Evolutionary conservation across 2,888 invertebrate species (phyloP).

Genomic region (Dolomedes plantarius): DNA sequence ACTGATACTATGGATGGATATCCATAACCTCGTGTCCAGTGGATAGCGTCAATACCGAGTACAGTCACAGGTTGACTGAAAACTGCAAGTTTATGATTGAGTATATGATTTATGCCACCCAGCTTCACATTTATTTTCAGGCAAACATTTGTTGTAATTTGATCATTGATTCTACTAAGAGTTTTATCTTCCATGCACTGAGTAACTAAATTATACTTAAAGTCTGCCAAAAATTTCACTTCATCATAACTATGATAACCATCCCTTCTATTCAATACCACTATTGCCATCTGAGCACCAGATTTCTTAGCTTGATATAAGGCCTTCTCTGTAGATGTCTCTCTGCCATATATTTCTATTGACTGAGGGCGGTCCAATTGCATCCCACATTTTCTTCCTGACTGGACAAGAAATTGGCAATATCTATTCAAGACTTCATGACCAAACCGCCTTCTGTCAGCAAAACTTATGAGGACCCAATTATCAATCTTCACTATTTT

Average conservation of each 20-base stretch:
- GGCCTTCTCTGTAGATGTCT: not conserved
- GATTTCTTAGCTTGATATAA: conserved; percentile 1
- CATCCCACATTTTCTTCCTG: conserved; percentile 22
- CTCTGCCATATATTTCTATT: not conserved
- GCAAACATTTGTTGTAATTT: conserved; percentile 75
- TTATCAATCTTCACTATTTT: not conserved
- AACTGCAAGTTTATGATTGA: conserved; percentile 74
- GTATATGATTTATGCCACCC: conserved; percentile 80
- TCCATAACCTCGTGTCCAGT: conserved; percentile 81
- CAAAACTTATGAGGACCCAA: conserved; percentile 42
- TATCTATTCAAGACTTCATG: not conserved
- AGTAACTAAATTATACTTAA: conserved; percentile 77
- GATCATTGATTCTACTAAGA: conserved; percentile 22
- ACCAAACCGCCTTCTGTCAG: not conserved
- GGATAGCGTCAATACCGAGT: conserved; percentile 94
- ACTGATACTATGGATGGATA: conserved; percentile 74
- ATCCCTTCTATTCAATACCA: conserved; percentile 12
- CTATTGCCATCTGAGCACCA: conserved; percentile 18
- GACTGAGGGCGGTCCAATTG: not conserved
- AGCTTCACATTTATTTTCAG: conserved; percentile 83
- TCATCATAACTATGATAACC: conserved; percentile 27
- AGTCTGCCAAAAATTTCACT: conserved; percentile 74
- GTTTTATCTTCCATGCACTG: conserved; percentile 79
- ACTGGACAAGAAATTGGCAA: not conserved
- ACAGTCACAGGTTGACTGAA: conserved; percentile 81